phyloP scores from a whole-genome alignment of 2,888 invertebrate genomes.

The Eupeodes latifasciatus region DNA sequence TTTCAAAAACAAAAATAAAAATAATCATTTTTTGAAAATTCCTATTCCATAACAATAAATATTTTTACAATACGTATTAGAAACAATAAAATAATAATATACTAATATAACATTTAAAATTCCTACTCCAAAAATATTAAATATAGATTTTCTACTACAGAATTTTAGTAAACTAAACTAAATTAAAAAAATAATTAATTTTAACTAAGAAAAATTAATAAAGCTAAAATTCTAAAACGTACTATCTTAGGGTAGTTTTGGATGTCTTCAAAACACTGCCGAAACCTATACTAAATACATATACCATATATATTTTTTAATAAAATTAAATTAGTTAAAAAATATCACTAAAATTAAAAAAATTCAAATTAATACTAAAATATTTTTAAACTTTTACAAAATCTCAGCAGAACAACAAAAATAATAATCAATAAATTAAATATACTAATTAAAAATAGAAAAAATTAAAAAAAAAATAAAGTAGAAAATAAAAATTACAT shows the following conservation, averaged over 20 bases:
- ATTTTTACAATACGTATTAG: conserved; percentile 19
- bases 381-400: conserved; percentile 28
- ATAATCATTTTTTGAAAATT: conserved; percentile 27
- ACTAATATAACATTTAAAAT: neutral
- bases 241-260: conserved; percentile 6
- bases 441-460: conserved; percentile 45
- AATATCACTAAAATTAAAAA: neutral
- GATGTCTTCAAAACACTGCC: conserved; percentile 12
- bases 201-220: conserved; percentile 65
- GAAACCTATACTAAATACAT: conserved; percentile 4
- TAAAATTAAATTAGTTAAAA: neutral
- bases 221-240: conserved; percentile 78
- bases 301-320: conserved; percentile 1
- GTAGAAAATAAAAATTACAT: neutral
- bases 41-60: conserved; percentile 63
- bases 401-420: conserved; percentile 63
- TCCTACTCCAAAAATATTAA: conserved; percentile 6
- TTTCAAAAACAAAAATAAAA: neutral
- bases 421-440: conserved; percentile 47
- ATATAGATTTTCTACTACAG: conserved; percentile 3
- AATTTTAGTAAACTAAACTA: conserved; percentile 1
- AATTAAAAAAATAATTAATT: conserved; percentile 20
- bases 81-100: conserved; percentile 15
- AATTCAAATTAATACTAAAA: no score
- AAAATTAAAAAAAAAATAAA: neutral